Conservation (phyloP, 2,797 vertebrate genomes). For the Hypotaenidia okinawae region DNA sequence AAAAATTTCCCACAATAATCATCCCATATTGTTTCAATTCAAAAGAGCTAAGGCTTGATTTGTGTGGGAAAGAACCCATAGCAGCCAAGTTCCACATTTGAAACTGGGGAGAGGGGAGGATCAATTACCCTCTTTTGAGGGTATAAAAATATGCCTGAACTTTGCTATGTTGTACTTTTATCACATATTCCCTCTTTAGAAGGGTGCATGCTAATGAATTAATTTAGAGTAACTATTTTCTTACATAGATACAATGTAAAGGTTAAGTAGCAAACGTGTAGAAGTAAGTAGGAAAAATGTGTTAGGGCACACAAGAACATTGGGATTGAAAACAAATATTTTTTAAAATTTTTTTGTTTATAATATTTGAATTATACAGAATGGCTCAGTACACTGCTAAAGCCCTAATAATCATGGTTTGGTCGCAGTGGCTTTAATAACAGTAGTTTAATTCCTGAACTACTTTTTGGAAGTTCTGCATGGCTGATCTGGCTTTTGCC, state of each 20-base stretch:
- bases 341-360: neutral
- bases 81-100: constrained; percentile 61
- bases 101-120: constrained; percentile 39
- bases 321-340: neutral
- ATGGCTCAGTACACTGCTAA: neutral
- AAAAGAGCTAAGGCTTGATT: constrained; percentile 37
- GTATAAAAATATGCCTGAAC: constrained; percentile 37
- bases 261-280: neutral
- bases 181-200: neutral
- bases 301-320: neutral
- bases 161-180: neutral
- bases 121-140: constrained; percentile 41
- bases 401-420: neutral
- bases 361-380: neutral
- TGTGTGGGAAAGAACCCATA: constrained; percentile 56
- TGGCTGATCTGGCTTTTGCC: neutral
- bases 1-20: constrained; percentile 67
- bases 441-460: neutral
- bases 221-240: neutral
- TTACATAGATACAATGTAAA: neutral
- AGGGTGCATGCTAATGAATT: neutral
- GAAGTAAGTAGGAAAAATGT: neutral
- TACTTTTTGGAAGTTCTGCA: neutral
- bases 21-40: constrained; percentile 70
- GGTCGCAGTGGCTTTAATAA: neutral